Percentiles rank a stretch among this genome's conserved stretches.
Conservation (phyloP, 2,888 invertebrate genomes). For the Hartigia nigra region DNA sequence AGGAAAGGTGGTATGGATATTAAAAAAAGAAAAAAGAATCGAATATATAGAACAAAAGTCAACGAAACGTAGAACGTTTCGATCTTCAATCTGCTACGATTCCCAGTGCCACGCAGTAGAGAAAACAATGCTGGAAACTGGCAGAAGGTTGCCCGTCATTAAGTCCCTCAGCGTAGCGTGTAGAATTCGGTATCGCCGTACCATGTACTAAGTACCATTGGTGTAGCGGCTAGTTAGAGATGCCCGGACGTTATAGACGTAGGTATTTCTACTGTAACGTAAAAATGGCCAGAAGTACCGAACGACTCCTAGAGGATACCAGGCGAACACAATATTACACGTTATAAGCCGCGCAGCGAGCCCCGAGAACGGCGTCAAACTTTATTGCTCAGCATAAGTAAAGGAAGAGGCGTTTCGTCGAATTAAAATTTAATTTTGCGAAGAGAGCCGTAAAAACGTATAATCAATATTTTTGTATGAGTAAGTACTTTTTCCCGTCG, state of each 20-base stretch:
- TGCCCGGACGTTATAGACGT: background rate
- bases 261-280: background rate
- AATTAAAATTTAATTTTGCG: constrained; percentile 47
- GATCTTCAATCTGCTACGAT: background rate
- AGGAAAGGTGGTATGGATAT: background rate
- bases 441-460: constrained; percentile 47
- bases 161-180: constrained; percentile 30
- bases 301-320: background rate
- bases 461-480: constrained; percentile 53
- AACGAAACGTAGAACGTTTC: background rate
- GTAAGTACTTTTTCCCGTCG: constrained; percentile 25
- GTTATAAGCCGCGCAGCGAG: constrained; percentile 38
- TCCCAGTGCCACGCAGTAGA: background rate
- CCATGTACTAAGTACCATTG: background rate
- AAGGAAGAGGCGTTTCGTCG: constrained; percentile 43
- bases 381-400: constrained; percentile 16
- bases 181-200: constrained; percentile 22
- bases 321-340: background rate
- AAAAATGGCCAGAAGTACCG: background rate
- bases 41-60: background rate
- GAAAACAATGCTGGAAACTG: constrained; percentile 5
- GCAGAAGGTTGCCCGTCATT: constrained; percentile 23
- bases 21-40: background rate
- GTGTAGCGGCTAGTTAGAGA: background rate
- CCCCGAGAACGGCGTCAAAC: constrained; percentile 6